Conservation (phyloP, 2,113 vertebrate species). For the Aix galericulata region DNA sequence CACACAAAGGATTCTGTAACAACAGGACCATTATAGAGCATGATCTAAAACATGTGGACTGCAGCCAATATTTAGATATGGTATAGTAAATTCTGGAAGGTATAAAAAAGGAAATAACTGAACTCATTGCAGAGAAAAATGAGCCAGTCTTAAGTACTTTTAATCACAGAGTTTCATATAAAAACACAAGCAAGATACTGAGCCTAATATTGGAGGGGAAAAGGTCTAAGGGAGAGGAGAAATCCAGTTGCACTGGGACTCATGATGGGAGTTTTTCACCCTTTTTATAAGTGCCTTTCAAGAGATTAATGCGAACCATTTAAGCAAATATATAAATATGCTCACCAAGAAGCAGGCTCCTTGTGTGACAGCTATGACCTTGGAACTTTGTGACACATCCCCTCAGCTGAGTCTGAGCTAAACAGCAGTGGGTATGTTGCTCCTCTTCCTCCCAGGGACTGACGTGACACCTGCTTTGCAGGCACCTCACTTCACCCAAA, state of each 20-base stretch:
- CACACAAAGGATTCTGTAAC: conserved; percentile 58
- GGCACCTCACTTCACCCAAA: neutral
- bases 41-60: conserved; percentile 73
- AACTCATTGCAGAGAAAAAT: conserved; percentile 67
- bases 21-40: conserved; percentile 68
- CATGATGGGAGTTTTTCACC: neutral
- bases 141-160: conserved; percentile 51
- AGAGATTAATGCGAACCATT: neutral
- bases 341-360: neutral
- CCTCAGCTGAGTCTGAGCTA: neutral
- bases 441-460: neutral
- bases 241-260: neutral
- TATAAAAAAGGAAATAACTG: conserved; percentile 72
- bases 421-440: neutral
- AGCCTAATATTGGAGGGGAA: neutral
- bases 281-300: neutral
- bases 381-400: neutral
- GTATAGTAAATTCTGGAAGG: conserved; percentile 70
- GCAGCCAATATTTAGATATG: conserved; percentile 73
- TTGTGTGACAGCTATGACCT: neutral
- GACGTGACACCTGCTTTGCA: conserved; percentile 1
- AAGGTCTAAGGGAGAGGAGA: neutral
- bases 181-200: conserved; percentile 43
- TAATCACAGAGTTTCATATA: conserved; percentile 53
- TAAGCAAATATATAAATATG: neutral